Base-by-base conservation (phyloP, 2,113 vertebrate species). In the Neodon shergylaensis region DNA sequence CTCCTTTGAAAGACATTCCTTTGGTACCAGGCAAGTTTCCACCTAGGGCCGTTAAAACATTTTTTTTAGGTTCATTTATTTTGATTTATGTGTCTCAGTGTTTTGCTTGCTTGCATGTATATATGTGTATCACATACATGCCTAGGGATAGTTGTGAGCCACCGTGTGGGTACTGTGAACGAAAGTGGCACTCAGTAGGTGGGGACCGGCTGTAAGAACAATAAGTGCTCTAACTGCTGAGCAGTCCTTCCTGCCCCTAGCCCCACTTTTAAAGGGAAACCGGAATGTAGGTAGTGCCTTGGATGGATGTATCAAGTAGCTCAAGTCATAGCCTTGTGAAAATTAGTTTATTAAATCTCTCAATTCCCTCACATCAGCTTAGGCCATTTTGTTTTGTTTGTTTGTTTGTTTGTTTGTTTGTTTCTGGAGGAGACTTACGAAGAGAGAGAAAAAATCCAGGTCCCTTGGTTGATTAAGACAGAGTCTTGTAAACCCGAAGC, bases 401-500 rank as follows among this genome's bases (percentile, higher is more conserved):
- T 58, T 58, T 58, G 54, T 58, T 54, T 54, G 54, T 54, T 52
- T n/a, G n/a, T n/a, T n/a, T n/a, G n/a, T n/a, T n/a, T n/a, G n/a
- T n/a, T 54, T 94, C 68, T 77, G 26, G 77, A 74, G 85, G 65
- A 81, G 78, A 61, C 3, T 0, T n/a, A 68, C 76, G n/a, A 93
- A 42, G 83, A 81, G 39, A 42, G 79, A 81, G 87, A 92, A 90
- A n/a, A 92, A 92, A n/a, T 73, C 76, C 58, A 72, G 39, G 86
- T 49, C 68, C 52, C 54, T 91, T 28, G 33, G 52, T 95, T 92
- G 86, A 88, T 58, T 54, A 39, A 87, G 76, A 87, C 54, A 68
- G 77, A 93, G 87, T 70, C 31, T 17, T 49, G 28, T 90, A 85
- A 93, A 12, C 9, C 24, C 74, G 65, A 82, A 72, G 63, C 73